Evolutionary conservation across 2,797 vertebrate species (phyloP), one percentile per base, ranked within the genome.

Genomic region (Borostomias antarcticus): DNA sequence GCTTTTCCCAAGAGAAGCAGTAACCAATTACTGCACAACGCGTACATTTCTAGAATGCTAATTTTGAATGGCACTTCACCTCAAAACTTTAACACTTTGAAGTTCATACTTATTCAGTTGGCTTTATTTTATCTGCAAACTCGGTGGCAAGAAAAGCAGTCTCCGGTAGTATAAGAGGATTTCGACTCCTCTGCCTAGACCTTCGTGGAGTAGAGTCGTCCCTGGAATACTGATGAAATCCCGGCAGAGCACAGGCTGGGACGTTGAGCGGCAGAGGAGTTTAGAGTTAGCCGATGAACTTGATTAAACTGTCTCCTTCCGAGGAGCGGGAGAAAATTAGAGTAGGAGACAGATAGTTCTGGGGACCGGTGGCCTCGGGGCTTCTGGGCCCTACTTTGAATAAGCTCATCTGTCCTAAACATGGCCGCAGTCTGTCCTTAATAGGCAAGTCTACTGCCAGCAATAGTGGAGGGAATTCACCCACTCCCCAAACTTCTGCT

Each of bases 291-390:
- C 66, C 28, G 65, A 81, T 74, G 47, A 63, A 83, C 83, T 79
- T 87, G 86, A 91, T 91, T 88, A 86, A 87, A 89, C 78, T 89
- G 88, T 89, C 87, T 78, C 78, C 68, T 82, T 57, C 43, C 43
- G 61, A 65, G 72, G 78, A 81, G 37, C 9, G 78, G 60, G 47
- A 80, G 78, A 82, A 86, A 87, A 88, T 86, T 75, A 85, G 85
- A 85, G 66, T 19, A 58, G 66, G 58, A 74, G 72, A 81, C 62
- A 43, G 51, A 70, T 13, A 52, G 54, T 57, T 70, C 6, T 61
- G 28, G 37, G 52, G 59, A 51, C 40, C 15, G 29, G 29, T 60
- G 43, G 61, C 59, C 33, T 9, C 19, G 72, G 69, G 52, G 50
- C 15, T 54, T 47, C 19, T 10, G 26, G 29, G 45, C 33, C 48